These are phyloP conservation scores for Proterorhinus semilunaris DNA, from an alignment of 2,113 vertebrate species.

Conservation along the genomic window DNA sequence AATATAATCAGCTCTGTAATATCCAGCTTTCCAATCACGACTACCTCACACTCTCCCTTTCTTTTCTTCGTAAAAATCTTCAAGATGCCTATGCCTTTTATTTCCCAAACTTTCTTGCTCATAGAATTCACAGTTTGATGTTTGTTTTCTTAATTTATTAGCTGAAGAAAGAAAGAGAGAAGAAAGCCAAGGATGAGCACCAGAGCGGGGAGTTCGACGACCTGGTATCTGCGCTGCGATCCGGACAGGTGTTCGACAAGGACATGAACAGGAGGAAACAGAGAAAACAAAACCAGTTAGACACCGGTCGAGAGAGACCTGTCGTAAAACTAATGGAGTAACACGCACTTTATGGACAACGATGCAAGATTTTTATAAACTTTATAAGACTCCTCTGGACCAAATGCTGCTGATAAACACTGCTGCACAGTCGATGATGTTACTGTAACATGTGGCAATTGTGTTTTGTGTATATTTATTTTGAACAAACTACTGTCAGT, in stretches of 20 bases:
- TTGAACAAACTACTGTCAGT: constrained; percentile 1
- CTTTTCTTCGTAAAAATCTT: too few relatives aligned
- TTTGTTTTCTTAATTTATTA: not conserved
- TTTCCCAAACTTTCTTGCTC: too few relatives aligned
- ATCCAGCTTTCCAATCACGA: too few relatives aligned
- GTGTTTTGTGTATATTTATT: constrained; percentile 1
- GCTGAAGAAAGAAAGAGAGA: constrained; percentile 49
- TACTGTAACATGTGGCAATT: not conserved
- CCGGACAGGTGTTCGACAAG: constrained; percentile 56
- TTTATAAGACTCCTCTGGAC: not conserved
- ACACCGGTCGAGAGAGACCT: constrained; percentile 37
- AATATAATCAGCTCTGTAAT: too few relatives aligned
- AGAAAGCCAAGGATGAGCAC: constrained; percentile 31
- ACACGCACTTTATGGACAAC: not conserved
- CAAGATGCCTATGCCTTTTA: too few relatives aligned
- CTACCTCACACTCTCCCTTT: too few relatives aligned
- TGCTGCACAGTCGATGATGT: not conserved
- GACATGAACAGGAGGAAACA: constrained; percentile 37
- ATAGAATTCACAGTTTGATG: not conserved
- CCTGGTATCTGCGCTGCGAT: constrained; percentile 59
- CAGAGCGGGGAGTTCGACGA: constrained; percentile 56
- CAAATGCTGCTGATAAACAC: constrained; percentile 6
- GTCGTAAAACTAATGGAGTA: constrained; percentile 11
- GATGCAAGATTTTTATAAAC: not conserved
- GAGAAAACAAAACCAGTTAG: not conserved